A percentile compares a stretch with the other conserved stretches of the same genome.
These are phyloP conservation scores for Brotula barbata DNA, from an alignment of 2,797 vertebrate species.

Conservation along the genomic window DNA sequence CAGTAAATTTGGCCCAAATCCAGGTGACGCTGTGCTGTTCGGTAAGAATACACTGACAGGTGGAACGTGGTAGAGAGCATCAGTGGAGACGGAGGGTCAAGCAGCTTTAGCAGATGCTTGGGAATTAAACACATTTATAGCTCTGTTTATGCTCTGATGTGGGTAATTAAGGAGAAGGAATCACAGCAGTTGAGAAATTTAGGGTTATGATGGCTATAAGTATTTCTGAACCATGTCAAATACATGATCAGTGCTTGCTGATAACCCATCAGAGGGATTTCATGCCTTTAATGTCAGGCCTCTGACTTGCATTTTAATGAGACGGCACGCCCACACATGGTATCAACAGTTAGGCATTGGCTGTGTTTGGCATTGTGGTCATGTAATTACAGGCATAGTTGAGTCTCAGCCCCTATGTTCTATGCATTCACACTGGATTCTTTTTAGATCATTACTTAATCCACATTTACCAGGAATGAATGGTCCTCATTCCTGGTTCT, in stretches of 20 bases:
- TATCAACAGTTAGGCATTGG: too few relatives aligned
- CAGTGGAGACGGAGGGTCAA: conserved; percentile 15
- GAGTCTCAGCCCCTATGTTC: too few relatives aligned
- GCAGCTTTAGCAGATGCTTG: conserved; percentile 18
- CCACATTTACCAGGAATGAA: too few relatives aligned
- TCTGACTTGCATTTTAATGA: conserved; percentile 14
- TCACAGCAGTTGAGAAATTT: conserved; percentile 4
- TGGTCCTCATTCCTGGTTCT: too few relatives aligned
- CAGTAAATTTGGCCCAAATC: conserved; percentile 1
- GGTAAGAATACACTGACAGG: background rate
- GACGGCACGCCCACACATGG: too few relatives aligned
- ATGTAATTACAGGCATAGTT: too few relatives aligned
- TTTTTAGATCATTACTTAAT: too few relatives aligned
- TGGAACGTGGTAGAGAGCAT: background rate
- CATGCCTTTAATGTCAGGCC: conserved; percentile 24
- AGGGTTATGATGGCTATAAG: conserved; percentile 12
- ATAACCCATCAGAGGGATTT: conserved; percentile 39
- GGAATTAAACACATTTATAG: conserved; percentile 40
- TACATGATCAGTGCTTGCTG: conserved; percentile 18
- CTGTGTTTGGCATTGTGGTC: too few relatives aligned
- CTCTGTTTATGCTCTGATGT: conserved; percentile 19
- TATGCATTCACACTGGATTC: too few relatives aligned
- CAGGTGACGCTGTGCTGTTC: background rate
- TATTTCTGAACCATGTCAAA: conserved; percentile 34
- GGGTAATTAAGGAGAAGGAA: conserved; percentile 20